Percentiles rank a stretch among this genome's conserved stretches.
Evolutionary conservation across 2,113 vertebrate species (phyloP).

Genomic region (Phyllostomus hastatus): DNA sequence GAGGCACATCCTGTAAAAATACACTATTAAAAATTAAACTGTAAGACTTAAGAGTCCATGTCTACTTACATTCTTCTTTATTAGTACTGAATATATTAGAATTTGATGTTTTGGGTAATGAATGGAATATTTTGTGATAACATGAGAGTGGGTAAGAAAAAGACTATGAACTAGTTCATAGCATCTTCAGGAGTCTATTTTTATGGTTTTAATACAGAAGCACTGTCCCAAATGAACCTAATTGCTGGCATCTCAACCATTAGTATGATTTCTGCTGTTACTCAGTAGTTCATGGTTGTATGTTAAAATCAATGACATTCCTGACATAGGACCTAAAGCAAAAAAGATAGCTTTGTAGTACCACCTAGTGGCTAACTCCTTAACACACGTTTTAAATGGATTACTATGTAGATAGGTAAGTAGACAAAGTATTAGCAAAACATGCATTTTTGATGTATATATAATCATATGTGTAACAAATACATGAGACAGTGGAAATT

Average conservation of each 20-base stretch:
- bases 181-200: neutral
- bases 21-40: neutral
- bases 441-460: neutral
- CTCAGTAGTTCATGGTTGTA: neutral
- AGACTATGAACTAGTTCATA: neutral
- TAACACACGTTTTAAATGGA: neutral
- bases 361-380: slow-evolving; percentile 60
- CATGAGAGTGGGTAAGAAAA: neutral
- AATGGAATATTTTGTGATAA: neutral
- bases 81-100: neutral
- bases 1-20: neutral
- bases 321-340: neutral
- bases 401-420: neutral
- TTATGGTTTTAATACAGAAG: neutral
- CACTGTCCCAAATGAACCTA: neutral
- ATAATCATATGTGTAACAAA: neutral
- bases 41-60: neutral
- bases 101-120: neutral
- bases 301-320: neutral
- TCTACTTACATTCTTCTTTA: neutral
- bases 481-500: neutral
- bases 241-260: neutral
- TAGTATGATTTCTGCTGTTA: neutral
- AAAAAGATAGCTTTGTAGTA: slow-evolving; percentile 53
- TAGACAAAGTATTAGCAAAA: neutral